Evolutionary conservation across 2,888 invertebrate species (phyloP).

Genomic region (Odontomyia ornata): DNA sequence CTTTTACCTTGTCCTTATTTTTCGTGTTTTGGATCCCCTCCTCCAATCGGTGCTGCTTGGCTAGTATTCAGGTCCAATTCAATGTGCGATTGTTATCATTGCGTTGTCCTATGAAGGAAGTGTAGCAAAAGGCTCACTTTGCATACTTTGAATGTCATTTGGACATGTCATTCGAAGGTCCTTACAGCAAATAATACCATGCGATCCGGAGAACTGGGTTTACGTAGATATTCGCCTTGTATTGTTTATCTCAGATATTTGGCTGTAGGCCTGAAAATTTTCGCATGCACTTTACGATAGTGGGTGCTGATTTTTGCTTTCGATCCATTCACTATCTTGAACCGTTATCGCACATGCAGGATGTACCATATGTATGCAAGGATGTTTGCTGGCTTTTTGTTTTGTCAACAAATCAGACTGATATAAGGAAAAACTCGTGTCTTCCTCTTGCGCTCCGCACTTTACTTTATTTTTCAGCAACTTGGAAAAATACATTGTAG

Average conservation of each 20-base stretch:
- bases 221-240: background rate
- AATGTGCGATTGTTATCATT: conserved; percentile 36
- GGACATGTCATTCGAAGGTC: conserved; percentile 26
- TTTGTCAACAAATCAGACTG: conserved; percentile 35
- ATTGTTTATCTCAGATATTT: background rate
- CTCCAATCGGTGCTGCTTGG: too few relatives aligned
- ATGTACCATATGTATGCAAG: conserved; percentile 7
- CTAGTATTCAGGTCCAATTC: background rate
- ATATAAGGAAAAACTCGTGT: background rate
- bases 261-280: too few relatives aligned
- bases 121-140: conserved; percentile 34
- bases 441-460: background rate
- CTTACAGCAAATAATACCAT: background rate
- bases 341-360: conserved; percentile 3
- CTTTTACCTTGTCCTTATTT: conserved; percentile 41
- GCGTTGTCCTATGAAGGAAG: conserved; percentile 4
- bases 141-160: conserved; percentile 40
- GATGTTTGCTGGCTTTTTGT: background rate
- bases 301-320: conserved; percentile 21
- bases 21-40: background rate
- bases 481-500: background rate
- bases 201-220: background rate
- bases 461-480: background rate
- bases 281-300: conserved; percentile 6
- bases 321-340: conserved; percentile 8